phyloP scores from a whole-genome alignment of 2,113 vertebrate genomes.

The Gymnarchus niloticus region DNA sequence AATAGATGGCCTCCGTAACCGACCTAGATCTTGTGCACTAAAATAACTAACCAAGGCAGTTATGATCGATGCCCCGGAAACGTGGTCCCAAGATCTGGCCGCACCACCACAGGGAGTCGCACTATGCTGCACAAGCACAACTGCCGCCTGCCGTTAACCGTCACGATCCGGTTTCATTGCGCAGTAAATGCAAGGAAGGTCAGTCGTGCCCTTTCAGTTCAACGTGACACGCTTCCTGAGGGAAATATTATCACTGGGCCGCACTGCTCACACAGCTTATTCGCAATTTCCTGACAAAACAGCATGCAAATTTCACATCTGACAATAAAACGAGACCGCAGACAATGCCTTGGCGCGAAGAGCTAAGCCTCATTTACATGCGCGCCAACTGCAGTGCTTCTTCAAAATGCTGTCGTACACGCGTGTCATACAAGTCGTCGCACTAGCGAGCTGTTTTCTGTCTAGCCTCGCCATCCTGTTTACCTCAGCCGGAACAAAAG shows the following conservation, averaged over 20 bases:
- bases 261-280: background rate
- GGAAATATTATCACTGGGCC: background rate
- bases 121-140: background rate
- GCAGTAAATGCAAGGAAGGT: background rate
- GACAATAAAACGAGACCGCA: background rate
- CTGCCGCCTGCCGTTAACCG: background rate
- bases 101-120: slow-evolving; percentile 14
- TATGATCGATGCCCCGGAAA: slow-evolving; percentile 13
- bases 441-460: background rate
- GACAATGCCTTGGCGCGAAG: background rate
- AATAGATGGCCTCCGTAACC: slow-evolving; percentile 15
- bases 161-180: background rate
- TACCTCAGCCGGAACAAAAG: background rate
- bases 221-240: background rate
- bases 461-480: background rate
- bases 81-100: background rate
- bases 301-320: background rate
- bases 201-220: background rate
- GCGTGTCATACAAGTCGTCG: background rate
- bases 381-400: background rate
- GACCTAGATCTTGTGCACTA: background rate
- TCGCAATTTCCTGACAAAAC: background rate
- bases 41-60: slow-evolving; percentile 13
- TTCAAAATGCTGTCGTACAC: background rate
- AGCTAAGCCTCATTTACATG: background rate